phyloP scores from a whole-genome alignment of 2,888 invertebrate genomes.

The Leucophenga maculata region DNA sequence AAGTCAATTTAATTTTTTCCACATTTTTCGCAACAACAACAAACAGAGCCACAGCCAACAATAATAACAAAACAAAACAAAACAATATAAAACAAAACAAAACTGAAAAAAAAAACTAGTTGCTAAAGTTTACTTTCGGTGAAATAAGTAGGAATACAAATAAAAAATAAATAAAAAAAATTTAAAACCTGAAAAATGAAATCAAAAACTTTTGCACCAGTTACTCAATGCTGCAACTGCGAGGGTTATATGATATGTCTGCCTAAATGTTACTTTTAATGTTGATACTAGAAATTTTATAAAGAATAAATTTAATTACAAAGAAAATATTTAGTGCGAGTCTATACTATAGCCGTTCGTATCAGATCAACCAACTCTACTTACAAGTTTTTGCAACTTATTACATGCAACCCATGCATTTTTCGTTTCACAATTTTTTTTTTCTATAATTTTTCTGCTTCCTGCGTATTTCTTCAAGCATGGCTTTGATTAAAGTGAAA shows the following conservation, averaged over 20 bases:
- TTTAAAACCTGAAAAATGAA: background rate
- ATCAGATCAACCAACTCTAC: no score
- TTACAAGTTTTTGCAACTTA: no score
- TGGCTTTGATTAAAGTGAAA: no score
- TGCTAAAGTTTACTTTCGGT: slow-evolving; percentile 52
- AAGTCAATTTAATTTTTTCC: slow-evolving; percentile 65
- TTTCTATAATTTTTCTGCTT: background rate
- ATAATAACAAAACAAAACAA: slow-evolving; percentile 30
- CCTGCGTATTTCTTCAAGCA: no score
- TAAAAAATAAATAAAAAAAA: background rate
- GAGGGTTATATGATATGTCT: background rate
- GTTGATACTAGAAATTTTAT: no score
- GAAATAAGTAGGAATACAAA: background rate
- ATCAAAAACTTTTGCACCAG: background rate
- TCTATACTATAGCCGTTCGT: no score
- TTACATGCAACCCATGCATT: no score
- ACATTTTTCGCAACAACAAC: slow-evolving; percentile 46
- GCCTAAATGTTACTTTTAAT: background rate
- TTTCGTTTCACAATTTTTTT: background rate
- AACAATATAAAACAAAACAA: slow-evolving; percentile 28
- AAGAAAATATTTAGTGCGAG: no score
- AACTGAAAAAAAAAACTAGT: slow-evolving; percentile 55
- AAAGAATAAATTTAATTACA: no score
- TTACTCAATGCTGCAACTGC: no score
- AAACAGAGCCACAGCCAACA: slow-evolving; percentile 40